phyloP scores from a whole-genome alignment of 2,797 vertebrate genomes.

The Platalea minor region DNA sequence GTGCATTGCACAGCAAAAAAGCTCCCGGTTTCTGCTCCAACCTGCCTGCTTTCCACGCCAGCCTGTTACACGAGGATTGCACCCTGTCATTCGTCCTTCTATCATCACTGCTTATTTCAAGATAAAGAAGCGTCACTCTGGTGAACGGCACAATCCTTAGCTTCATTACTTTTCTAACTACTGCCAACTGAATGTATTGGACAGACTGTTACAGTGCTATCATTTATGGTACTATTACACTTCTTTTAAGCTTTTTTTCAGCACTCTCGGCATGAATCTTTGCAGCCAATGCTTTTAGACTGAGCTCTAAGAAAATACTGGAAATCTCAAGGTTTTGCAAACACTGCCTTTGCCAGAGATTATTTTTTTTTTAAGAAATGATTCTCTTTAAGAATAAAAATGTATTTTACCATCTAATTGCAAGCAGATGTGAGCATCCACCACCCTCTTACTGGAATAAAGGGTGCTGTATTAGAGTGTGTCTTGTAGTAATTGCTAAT shows the following conservation, averaged over 20 bases:
- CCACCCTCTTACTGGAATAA: neutral
- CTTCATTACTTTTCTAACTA: neutral
- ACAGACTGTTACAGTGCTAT: neutral
- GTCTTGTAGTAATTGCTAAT: neutral
- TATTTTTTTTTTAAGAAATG: neutral
- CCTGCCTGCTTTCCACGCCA: neutral
- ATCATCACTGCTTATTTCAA: neutral
- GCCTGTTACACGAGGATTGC: neutral
- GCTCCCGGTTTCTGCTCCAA: neutral
- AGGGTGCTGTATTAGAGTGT: neutral
- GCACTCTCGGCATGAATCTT: neutral
- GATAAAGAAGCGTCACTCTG: neutral
- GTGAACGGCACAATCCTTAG: neutral
- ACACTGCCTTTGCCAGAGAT: neutral
- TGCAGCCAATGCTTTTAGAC: neutral
- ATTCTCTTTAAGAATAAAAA: neutral
- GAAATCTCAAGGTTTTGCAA: neutral
- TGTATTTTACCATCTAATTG: neutral
- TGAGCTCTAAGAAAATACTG: neutral
- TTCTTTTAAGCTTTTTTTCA: neutral
- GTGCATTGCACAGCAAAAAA: neutral
- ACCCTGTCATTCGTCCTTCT: neutral
- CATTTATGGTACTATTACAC: neutral
- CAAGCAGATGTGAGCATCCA: neutral
- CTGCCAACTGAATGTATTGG: neutral